Base-by-base conservation (phyloP, 2,113 vertebrate species). In the Xiphophorus maculatus region DNA sequence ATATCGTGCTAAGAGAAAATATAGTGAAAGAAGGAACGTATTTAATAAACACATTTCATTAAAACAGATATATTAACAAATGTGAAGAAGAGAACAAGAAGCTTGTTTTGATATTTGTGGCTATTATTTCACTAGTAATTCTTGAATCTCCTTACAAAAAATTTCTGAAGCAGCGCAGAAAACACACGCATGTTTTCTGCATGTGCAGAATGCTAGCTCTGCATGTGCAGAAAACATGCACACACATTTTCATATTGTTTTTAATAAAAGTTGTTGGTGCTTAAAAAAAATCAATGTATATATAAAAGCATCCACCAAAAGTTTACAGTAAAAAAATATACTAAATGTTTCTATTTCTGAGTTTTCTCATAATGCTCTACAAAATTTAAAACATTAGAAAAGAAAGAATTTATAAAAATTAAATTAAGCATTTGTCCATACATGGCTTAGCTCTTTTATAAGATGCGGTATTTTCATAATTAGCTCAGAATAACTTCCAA, bases 1-100 rank as follows among this genome's bases (percentile, higher is more conserved):
- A 92, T 91, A 99, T 98, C 4, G 96, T 98, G 93, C 98, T 99
- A 81, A 10, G 84, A 79, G 87, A 13, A n/a, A 29, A 67, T 32
- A 30, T 0, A 4, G 19, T 58, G 48, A 69, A 35, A 14, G 66
- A 9, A 58, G 3, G 11, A 71, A 22, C 8, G 2, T 11, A 3
- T 48, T 63, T 30, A n/a, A 35, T 27, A 19, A n/a, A 11, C 19
- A 73, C 3, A 30, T 33, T 12, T 7, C 15, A 62, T 40, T 9
- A 58, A 19, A 58, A 22, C 8, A 25, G 25, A 58, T n/a, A 58
- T 19, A 58, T 58, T 22, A n/a, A 58, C 25, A 58, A 10, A 58
- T 58, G 2, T 58, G 17, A 22, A 54, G 6, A 22, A 54, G 48
- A 54, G 22, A 15, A 54, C 19, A 25, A 54, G 48, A 22, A 9